phyloP scores from a whole-genome alignment of 2,113 vertebrate genomes.

The Ceuthmochares aereus region DNA sequence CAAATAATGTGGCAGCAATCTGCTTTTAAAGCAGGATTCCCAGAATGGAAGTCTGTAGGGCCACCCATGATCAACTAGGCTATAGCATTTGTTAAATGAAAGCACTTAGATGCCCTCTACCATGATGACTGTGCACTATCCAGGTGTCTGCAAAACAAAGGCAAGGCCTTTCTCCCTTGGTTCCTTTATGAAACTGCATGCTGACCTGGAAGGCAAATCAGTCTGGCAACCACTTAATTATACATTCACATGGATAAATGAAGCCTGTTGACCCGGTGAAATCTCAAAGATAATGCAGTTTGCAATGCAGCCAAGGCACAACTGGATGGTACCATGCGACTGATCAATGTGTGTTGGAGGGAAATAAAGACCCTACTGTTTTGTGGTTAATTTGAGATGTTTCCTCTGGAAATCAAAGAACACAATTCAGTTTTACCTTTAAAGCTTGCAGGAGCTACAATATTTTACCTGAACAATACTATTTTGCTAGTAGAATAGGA shows the following conservation, averaged over 20 bases:
- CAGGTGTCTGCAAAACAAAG: not conserved
- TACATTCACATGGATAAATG: not conserved
- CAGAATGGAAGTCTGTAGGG: not conserved
- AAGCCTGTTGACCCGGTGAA: not conserved
- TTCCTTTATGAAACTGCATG: not conserved
- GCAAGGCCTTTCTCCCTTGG: not conserved
- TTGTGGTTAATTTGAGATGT: not conserved
- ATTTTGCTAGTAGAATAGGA: not conserved
- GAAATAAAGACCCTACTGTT: not conserved
- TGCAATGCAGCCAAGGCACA: not conserved
- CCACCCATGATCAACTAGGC: not conserved
- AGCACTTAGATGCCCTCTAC: not conserved
- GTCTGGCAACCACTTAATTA: not conserved
- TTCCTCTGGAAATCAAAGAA: not conserved
- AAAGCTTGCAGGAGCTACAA: not conserved
- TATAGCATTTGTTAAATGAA: not conserved
- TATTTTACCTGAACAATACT: not conserved
- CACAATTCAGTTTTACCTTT: not conserved
- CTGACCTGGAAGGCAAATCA: not conserved
- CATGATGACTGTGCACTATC: rapidly evolving
- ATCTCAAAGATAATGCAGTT: not conserved
- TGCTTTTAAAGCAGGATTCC: not conserved
- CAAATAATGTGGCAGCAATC: not conserved
- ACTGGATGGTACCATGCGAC: not conserved
- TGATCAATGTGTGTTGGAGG: not conserved